Evolutionary conservation across 2,797 vertebrate genomes (phyloP).

Genomic region (Novumbra hubbsi): DNA sequence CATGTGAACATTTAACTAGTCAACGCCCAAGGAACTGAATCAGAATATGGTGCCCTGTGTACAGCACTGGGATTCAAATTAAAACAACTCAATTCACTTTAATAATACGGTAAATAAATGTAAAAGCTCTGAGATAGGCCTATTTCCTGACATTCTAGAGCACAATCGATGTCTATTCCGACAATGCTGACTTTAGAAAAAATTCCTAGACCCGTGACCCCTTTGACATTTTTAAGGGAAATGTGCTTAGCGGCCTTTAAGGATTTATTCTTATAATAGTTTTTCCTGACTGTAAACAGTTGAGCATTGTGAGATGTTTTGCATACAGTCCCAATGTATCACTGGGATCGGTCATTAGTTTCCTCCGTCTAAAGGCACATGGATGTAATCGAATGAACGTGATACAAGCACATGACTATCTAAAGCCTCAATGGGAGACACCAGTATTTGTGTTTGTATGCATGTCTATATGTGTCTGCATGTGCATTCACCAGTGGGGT

Average conservation of each 20-base stretch:
- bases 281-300: neutral
- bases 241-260: neutral
- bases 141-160: too few species aligned
- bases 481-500: conserved; percentile 19
- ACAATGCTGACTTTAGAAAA: too few species aligned
- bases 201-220: too few species aligned
- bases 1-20: too few species aligned
- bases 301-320: neutral
- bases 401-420: conserved; percentile 48
- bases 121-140: too few species aligned
- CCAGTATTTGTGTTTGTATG: conserved; percentile 9
- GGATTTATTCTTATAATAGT: neutral
- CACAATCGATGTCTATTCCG: too few species aligned
- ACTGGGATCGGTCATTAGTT: conserved; percentile 30
- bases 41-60: too few species aligned
- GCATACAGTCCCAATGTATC: neutral
- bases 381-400: conserved; percentile 45
- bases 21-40: too few species aligned
- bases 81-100: too few species aligned
- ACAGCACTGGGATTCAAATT: too few species aligned
- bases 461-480: neutral
- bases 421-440: neutral
- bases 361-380: conserved; percentile 20
- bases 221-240: neutral
- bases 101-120: too few species aligned